phyloP scores from a whole-genome alignment of 1,140 invertebrate species.

The Globodera rostochiensis region DNA sequence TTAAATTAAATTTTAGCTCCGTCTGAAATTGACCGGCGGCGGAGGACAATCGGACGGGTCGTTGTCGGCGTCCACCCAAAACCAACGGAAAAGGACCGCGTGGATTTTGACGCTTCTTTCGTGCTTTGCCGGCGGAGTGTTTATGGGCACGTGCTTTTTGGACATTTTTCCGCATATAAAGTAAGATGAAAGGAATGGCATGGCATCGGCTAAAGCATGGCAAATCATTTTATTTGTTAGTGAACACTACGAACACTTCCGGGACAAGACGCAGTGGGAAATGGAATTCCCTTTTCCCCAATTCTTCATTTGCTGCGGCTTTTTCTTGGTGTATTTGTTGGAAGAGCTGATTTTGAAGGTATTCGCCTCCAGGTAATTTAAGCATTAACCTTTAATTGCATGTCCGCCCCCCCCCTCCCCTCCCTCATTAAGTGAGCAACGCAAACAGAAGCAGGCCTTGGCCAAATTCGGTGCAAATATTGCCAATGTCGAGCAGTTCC shows the following conservation, averaged over 20 bases:
- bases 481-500: neutral
- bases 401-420: neutral
- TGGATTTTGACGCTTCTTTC: slow-evolving; percentile 70
- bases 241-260: slow-evolving; percentile 44
- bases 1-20: slow-evolving; percentile 15
- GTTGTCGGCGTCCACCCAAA: slow-evolving; percentile 19
- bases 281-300: slow-evolving; percentile 55
- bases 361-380: slow-evolving; percentile 38
- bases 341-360: slow-evolving; percentile 56
- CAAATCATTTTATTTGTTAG: slow-evolving; percentile 46
- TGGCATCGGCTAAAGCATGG: neutral
- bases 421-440: slow-evolving; percentile 7
- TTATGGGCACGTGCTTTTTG: slow-evolving; percentile 79
- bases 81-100: slow-evolving; percentile 32
- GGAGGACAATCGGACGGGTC: slow-evolving; percentile 21
- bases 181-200: slow-evolving; percentile 66
- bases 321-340: slow-evolving; percentile 63
- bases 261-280: slow-evolving; percentile 31
- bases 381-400: neutral
- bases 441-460: slow-evolving; percentile 24
- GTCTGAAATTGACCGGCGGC: slow-evolving; percentile 11
- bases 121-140: slow-evolving; percentile 82
- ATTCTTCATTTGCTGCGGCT: slow-evolving; percentile 59
- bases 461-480: slow-evolving; percentile 21
- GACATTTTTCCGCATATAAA: slow-evolving; percentile 83